Conservation (phyloP, 2,797 vertebrate genomes). For the Pseudotriccus pelzelni region DNA sequence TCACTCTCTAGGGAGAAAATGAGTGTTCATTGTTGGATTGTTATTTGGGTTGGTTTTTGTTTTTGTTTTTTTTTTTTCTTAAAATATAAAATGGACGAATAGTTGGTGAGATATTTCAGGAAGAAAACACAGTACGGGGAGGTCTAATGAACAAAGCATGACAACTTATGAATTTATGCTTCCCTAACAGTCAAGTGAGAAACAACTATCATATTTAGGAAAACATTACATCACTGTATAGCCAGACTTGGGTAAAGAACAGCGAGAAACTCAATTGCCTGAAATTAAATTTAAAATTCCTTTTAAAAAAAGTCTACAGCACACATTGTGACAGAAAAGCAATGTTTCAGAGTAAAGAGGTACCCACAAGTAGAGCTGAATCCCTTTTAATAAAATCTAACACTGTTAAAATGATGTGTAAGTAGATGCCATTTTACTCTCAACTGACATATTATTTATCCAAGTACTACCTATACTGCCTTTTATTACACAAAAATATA, state of each 20-base stretch:
- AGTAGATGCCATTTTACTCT: slow-evolving; percentile 21
- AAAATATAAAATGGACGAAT: not conserved
- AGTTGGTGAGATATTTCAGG: not conserved
- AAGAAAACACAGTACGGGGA: not conserved
- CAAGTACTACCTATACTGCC: not conserved
- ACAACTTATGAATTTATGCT: not conserved
- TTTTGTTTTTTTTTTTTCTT: not conserved
- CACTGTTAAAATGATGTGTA: not conserved
- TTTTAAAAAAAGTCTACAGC: not conserved
- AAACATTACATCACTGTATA: not conserved
- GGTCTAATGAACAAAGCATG: not conserved
- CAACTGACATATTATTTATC: not conserved
- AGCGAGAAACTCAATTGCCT: not conserved
- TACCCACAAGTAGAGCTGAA: not conserved
- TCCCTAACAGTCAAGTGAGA: not conserved
- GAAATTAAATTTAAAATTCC: not conserved
- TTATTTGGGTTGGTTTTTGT: not conserved
- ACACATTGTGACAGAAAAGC: not conserved
- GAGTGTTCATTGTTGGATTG: not conserved
- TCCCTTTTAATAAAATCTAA: not conserved
- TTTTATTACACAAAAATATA: not conserved
- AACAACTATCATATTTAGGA: not conserved
- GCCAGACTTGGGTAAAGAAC: not conserved
- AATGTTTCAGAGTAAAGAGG: not conserved
- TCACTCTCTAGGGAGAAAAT: not conserved